Conservation (phyloP, 2,797 vertebrate genomes). For the Threskiornis aethiopicus region DNA sequence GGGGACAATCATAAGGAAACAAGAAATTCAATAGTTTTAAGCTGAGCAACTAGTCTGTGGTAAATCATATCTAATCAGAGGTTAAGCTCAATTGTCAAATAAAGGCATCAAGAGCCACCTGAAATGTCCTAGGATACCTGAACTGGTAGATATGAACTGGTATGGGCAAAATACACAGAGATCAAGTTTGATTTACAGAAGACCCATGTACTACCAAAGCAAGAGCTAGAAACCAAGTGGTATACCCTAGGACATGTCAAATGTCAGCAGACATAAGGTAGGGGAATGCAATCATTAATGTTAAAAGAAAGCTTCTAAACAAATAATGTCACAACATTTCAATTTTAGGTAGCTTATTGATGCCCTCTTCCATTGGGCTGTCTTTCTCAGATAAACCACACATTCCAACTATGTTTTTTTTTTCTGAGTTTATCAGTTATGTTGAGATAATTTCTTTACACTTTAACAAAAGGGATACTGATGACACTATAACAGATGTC, state of each 20-base stretch:
- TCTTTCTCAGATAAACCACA: background rate
- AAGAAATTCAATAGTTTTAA: background rate
- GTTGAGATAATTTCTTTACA: background rate
- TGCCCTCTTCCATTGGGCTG: background rate
- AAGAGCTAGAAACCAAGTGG: background rate
- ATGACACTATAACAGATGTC: background rate
- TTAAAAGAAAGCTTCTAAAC: background rate
- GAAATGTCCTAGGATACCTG: background rate
- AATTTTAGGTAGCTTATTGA: background rate
- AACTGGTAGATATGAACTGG: background rate
- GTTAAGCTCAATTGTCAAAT: background rate
- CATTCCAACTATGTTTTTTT: fast-evolving
- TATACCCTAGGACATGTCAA: background rate
- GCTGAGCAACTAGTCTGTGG: background rate
- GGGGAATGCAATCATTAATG: background rate
- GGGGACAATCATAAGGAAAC: background rate
- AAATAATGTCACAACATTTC: background rate
- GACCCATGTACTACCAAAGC: background rate
- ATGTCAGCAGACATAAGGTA: background rate
- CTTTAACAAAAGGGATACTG: background rate
- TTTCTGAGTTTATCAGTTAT: background rate
- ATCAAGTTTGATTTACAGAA: background rate
- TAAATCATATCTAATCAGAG: background rate
- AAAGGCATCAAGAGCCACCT: background rate
- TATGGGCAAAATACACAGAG: background rate